Conservation (phyloP, 2,888 invertebrate species). For the Brachypalpus laphriformis region DNA sequence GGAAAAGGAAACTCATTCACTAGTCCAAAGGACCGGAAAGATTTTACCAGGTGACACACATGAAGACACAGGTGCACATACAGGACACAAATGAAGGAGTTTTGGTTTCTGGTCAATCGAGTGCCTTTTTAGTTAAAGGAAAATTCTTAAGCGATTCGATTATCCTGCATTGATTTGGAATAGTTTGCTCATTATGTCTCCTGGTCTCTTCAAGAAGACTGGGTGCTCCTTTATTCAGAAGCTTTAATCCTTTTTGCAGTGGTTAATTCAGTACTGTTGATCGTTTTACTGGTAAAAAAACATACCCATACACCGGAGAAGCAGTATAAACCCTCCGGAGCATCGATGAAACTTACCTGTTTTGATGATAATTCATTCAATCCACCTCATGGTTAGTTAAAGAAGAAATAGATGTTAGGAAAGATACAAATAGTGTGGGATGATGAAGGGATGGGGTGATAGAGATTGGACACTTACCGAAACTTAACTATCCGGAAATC, state of each 20-base stretch:
- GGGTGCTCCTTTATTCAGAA: background rate
- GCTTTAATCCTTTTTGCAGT: slow-evolving; percentile 24
- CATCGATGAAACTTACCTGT: background rate
- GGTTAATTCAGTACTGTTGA: slow-evolving; percentile 2
- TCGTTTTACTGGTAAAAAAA: slow-evolving; percentile 29
- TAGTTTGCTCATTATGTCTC: background rate
- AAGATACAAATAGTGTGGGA: background rate
- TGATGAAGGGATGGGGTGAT: background rate
- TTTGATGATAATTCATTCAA: slow-evolving; percentile 33
- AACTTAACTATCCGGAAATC: slow-evolving; percentile 81
- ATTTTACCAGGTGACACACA: slow-evolving; percentile 36
- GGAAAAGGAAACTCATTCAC: slow-evolving; percentile 50
- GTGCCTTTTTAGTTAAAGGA: slow-evolving; percentile 19
- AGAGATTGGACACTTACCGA: slow-evolving; percentile 76
- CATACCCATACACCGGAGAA: background rate
- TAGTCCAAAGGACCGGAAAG: slow-evolving; percentile 29
- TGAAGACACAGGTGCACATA: background rate
- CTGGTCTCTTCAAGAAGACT: background rate
- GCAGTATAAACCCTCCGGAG: background rate
- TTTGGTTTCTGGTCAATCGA: slow-evolving; percentile 33
- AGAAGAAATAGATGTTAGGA: background rate
- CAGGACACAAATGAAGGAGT: slow-evolving; percentile 20
- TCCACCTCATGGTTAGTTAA: slow-evolving; percentile 8
- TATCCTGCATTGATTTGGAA: slow-evolving; percentile 26
- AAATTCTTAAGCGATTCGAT: slow-evolving; percentile 35